phyloP scores from a whole-genome alignment of 2,888 invertebrate genomes.

The Tipula helvola region DNA sequence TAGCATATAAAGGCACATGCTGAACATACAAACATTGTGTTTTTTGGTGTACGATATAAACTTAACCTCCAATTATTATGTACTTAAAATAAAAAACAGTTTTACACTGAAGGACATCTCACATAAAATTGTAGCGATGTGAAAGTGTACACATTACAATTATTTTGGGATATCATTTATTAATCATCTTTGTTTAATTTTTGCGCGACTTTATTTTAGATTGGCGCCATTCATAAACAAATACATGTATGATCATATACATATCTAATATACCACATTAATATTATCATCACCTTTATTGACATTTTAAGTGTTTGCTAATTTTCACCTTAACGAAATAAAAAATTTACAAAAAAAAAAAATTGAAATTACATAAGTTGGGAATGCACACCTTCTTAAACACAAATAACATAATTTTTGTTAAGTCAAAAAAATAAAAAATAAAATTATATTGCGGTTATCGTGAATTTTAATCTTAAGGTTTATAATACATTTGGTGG shows the following conservation, averaged over 20 bases:
- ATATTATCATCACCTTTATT: background rate
- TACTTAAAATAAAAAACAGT: background rate
- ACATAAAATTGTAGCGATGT: background rate
- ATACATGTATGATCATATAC: background rate
- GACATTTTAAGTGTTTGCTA: background rate
- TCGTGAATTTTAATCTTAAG: background rate
- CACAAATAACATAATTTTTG: background rate
- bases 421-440: background rate
- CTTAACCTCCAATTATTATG: background rate
- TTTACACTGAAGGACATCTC: background rate
- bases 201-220: background rate
- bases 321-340: background rate
- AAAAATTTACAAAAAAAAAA: background rate
- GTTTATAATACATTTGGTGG: background rate
- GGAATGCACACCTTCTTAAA: background rate
- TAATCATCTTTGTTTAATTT: background rate
- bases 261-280: background rate
- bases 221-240: background rate
- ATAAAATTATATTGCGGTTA: background rate
- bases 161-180: background rate
- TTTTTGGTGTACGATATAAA: background rate
- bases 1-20: background rate
- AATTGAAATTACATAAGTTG: background rate
- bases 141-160: background rate
- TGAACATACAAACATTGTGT: background rate